Evolutionary conservation across 1,140 invertebrate species (phyloP).

Genomic region (Oppia nitens): DNA sequence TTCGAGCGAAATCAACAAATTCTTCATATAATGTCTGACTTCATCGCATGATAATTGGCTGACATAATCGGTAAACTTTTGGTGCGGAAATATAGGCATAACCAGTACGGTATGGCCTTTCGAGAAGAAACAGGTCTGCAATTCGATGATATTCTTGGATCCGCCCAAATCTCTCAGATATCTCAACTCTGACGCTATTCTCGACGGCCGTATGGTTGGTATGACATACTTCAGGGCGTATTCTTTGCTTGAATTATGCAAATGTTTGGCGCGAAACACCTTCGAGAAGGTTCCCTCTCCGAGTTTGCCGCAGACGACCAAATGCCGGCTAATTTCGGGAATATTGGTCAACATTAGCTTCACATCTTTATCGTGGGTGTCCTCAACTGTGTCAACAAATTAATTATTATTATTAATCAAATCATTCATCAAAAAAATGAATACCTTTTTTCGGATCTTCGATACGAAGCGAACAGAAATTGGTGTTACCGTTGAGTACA

Average conservation of each 20-base stretch:
- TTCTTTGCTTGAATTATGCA: slow-evolving; percentile 3
- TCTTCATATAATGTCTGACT: slow-evolving; percentile 59
- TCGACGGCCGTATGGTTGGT: slow-evolving; percentile 21
- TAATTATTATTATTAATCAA: background rate
- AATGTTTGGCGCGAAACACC: slow-evolving; percentile 19
- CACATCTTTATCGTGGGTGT: background rate
- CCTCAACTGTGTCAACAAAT: background rate
- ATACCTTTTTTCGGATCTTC: slow-evolving; percentile 19
- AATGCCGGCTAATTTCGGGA: slow-evolving; percentile 5
- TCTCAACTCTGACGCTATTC: slow-evolving; percentile 22
- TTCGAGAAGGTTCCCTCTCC: slow-evolving; percentile 23
- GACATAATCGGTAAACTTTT: slow-evolving; percentile 56
- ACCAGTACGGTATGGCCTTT: slow-evolving; percentile 66
- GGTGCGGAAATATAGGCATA: slow-evolving; percentile 74
- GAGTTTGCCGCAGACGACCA: slow-evolving; percentile 21
- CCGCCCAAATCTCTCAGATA: slow-evolving; percentile 36
- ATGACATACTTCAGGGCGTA: slow-evolving; percentile 24
- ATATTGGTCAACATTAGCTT: slow-evolving; percentile 3
- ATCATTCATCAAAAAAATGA: background rate
- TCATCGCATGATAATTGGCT: slow-evolving; percentile 39
- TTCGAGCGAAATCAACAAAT: slow-evolving; percentile 54
- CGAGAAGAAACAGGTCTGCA: slow-evolving; percentile 56
- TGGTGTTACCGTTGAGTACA: slow-evolving; percentile 7
- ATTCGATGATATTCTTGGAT: slow-evolving; percentile 57
- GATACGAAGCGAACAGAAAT: slow-evolving; percentile 13